phyloP scores from a whole-genome alignment of 2,888 invertebrate genomes.

The Parelbella ahira region DNA sequence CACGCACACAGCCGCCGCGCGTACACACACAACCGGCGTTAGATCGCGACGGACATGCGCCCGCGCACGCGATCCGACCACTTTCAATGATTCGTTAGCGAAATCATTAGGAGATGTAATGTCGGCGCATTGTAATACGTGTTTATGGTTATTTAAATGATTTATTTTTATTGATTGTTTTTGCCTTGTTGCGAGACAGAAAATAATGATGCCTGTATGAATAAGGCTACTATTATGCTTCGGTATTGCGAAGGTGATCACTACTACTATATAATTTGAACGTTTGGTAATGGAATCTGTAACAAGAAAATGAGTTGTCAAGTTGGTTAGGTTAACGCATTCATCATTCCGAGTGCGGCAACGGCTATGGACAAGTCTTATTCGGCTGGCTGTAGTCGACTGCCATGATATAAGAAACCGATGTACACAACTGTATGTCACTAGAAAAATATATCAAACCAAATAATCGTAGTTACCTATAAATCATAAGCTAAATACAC shows the following conservation, averaged over 20 bases:
- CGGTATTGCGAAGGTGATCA: conserved; percentile 70
- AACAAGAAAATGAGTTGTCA: conserved; percentile 78
- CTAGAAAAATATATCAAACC: no score
- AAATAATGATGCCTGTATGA: conserved; percentile 76
- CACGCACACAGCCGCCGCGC: conserved; percentile 51
- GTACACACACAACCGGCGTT: conserved; percentile 41
- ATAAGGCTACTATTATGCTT: conserved; percentile 71
- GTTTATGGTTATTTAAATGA: conserved; percentile 81
- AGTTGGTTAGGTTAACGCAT: conserved; percentile 57
- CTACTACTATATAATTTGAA: conserved; percentile 65
- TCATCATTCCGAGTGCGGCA: conserved; percentile 52
- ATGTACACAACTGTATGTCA: no score
- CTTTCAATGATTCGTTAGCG: conserved; percentile 81
- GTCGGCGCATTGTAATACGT: conserved; percentile 76
- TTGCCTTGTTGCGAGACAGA: conserved; percentile 79
- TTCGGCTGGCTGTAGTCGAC: conserved; percentile 32
- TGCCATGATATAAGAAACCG: conserved; percentile 38
- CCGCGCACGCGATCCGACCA: conserved; percentile 75
- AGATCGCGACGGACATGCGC: conserved; percentile 43
- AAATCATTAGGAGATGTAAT: conserved; percentile 81
- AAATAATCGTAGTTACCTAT: no score
- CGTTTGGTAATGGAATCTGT: conserved; percentile 72
- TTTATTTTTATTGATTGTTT: conserved; percentile 81
- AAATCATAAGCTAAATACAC: no score
- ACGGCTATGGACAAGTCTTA: conserved; percentile 42